Base-by-base conservation (phyloP, 1,140 invertebrate genomes). In the Thaumetopoea pityocampa region DNA sequence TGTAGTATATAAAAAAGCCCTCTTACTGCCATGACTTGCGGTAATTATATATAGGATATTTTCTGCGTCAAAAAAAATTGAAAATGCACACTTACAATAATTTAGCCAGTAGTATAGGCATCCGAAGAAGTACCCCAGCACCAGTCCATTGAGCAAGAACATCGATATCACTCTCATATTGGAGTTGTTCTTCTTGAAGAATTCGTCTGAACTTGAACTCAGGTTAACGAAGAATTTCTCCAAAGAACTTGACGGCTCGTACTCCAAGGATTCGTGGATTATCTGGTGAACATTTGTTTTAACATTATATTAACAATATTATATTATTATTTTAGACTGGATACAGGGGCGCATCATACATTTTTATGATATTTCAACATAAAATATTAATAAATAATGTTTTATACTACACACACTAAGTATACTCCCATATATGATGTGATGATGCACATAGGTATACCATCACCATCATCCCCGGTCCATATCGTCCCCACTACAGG, bases 51-150 rank as follows among this genome's bases (percentile, higher is more conserved):
- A 15, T 14, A 19, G 19, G 14, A 10, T 17, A 22, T 30, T 20
- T 10, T 2, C 19, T 15, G 7, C 5, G 12, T 20, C 7, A 1
- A 16, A 35, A 5, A 12, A 30, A 36, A 30, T 5, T 14, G 24
- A 23, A 9, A 27, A 20, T 32, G n/a, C n/a, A n/a, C n/a, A 76
- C 77, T 69, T 38, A 81, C 77, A 55, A 28, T 54, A 37, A 48
- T 45, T 54, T 9, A 72, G 23, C 66, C 66, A 78, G 37, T 81
- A 73, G 44, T 73, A 77, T 8, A 77, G 28, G 40, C 70, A 67
- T 3, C 56, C 68, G 22, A 79, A 65, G 36, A 81, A 81, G 27
- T 62, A 81, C 5, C 70, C 74, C 5, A 77, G 32, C 0, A 81
- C 61, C 0, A 70, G 14, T 3, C 74, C 78, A 15, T 79, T 77